Conservation (phyloP, 1,140 invertebrate genomes). For the Drosophila saltans region DNA sequence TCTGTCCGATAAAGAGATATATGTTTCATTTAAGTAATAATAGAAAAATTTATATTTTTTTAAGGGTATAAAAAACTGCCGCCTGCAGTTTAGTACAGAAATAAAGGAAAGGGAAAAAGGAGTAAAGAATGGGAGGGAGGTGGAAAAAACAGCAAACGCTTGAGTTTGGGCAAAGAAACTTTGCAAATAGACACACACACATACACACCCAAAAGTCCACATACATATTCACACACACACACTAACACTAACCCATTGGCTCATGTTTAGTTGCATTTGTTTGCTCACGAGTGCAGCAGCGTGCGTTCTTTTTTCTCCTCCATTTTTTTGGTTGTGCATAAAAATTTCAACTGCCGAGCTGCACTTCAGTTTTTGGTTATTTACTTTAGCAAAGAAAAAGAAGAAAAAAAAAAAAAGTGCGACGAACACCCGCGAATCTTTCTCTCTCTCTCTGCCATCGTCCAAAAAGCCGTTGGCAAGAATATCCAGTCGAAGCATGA, state of each 20-base stretch:
- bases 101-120: background rate
- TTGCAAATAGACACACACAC: constrained; percentile 51
- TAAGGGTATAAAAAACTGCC: constrained; percentile 7
- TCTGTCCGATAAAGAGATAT: no score
- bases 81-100: constrained; percentile 4
- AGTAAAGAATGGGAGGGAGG: background rate
- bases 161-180: constrained; percentile 58
- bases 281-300: constrained; percentile 43
- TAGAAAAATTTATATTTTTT: background rate
- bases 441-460: constrained; percentile 15
- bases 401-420: constrained; percentile 18
- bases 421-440: constrained; percentile 14
- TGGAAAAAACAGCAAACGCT: constrained; percentile 38
- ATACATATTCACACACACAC: constrained; percentile 6
- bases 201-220: constrained; percentile 16
- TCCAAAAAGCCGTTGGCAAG: constrained; percentile 52
- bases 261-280: constrained; percentile 45
- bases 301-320: constrained; percentile 27
- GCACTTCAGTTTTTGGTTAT: constrained; percentile 62
- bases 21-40: no score
- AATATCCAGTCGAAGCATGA: constrained; percentile 78
- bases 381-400: constrained; percentile 46
- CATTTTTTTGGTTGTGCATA: constrained; percentile 38
- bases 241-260: constrained; percentile 22
- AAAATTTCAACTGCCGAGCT: constrained; percentile 48